Percentiles rank a stretch among this genome's conserved stretches.
Evolutionary conservation across 2,888 invertebrate species (phyloP).

Genomic region (Drosophila subsilvestris): DNA sequence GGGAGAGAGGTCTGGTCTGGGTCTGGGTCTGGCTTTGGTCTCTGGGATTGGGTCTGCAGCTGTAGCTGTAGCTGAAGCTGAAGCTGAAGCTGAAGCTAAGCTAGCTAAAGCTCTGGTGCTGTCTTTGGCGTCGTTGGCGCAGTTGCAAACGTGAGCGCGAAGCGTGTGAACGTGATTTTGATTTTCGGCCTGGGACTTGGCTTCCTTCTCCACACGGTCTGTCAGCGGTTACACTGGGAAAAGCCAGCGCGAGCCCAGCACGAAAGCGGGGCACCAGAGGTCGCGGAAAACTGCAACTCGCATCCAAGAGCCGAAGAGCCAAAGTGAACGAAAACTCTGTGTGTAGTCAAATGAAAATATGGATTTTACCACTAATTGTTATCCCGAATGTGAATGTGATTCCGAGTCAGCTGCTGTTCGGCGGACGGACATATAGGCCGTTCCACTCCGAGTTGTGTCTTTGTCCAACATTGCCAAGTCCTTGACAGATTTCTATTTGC

Average conservation of each 20-base stretch:
- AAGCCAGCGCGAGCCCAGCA: constrained; percentile 20
- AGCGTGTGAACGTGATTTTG: constrained; percentile 81
- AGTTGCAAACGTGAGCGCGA: constrained; percentile 81
- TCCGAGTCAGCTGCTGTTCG: constrained; percentile 9
- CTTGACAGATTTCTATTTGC: constrained; percentile 54
- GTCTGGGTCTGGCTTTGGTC: constrained; percentile 7
- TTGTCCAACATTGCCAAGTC: constrained; percentile 58
- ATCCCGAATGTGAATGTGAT: constrained; percentile 12
- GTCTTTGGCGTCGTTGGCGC: constrained; percentile 47
- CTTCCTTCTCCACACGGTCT: constrained; percentile 13
- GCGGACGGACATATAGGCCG: not conserved
- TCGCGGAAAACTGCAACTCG: constrained; percentile 49
- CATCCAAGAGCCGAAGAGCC: constrained; percentile 30
- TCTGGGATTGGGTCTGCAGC: constrained; percentile 26
- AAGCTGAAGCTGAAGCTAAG: constrained; percentile 33
- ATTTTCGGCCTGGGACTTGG: constrained; percentile 54
- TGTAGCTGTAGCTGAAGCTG: constrained; percentile 29
- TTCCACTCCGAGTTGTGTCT: not conserved
- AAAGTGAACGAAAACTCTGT: constrained; percentile 5
- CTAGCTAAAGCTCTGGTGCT: constrained; percentile 15
- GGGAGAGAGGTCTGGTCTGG: constrained; percentile 26
- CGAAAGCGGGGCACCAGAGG: constrained; percentile 39
- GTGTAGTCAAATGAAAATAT: constrained; percentile 48
- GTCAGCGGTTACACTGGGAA: constrained; percentile 27
- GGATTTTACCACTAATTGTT: constrained; percentile 44